Conservation (phyloP, 2,888 invertebrate species). For the Hydropsyche betteni region DNA sequence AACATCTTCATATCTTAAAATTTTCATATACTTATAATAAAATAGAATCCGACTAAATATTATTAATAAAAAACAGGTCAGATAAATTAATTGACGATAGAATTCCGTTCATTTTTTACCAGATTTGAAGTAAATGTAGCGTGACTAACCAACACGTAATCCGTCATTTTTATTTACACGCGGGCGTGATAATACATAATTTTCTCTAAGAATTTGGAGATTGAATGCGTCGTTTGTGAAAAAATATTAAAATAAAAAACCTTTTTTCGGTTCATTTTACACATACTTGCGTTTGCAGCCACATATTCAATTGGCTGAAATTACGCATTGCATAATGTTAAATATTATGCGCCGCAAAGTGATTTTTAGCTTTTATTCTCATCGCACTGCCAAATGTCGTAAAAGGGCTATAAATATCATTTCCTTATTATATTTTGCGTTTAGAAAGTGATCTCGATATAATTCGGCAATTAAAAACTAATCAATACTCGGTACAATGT, state of each 20-base stretch:
- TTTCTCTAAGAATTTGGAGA: constrained; percentile 15
- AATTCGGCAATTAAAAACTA: constrained; percentile 7
- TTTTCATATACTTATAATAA: not conserved
- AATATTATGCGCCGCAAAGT: not conserved
- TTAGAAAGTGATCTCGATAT: not conserved
- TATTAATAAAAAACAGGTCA: not conserved
- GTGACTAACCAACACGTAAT: constrained; percentile 16
- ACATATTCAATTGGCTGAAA: constrained; percentile 19
- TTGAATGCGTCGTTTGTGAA: constrained; percentile 7
- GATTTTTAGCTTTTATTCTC: not conserved
- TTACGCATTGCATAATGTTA: not conserved
- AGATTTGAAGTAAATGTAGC: constrained; percentile 25
- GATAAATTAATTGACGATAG: not conserved
- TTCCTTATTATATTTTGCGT: constrained; percentile 7
- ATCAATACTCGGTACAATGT: not conserved
- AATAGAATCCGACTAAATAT: not conserved
- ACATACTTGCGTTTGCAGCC: not conserved
- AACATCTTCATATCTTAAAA: too few species aligned
- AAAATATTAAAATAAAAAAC: constrained; percentile 5
- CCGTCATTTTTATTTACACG: not conserved
- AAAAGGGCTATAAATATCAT: constrained; percentile 9
- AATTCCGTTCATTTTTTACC: constrained; percentile 11
- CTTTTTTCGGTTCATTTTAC: not conserved
- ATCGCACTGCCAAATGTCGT: not conserved
- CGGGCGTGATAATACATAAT: constrained; percentile 13